Percentiles rank a stretch among this genome's conserved stretches.
These are phyloP conservation scores for Drosophila baimaii DNA, from an alignment of 1,140 invertebrate genomes.

Conservation along the genomic window DNA sequence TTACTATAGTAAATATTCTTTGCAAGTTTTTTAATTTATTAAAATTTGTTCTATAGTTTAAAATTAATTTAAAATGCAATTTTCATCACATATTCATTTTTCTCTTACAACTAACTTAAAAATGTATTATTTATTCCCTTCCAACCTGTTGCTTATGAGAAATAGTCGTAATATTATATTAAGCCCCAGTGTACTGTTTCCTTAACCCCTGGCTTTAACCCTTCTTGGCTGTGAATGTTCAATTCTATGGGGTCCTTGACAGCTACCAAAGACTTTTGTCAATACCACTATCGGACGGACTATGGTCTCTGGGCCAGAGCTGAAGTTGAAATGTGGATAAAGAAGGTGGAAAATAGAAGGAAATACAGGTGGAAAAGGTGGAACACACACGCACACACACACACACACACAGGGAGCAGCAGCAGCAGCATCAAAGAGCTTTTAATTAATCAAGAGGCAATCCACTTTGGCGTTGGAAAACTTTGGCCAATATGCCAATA, in stretches of 20 bases:
- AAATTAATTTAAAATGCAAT: neutral
- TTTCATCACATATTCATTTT: too few species aligned
- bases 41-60: neutral
- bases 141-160: neutral
- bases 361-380: conserved; percentile 1
- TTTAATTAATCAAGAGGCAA: conserved; percentile 80
- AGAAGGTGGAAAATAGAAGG: conserved; percentile 1
- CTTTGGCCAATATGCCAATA: conserved; percentile 68
- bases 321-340: neutral
- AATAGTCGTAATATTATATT: neutral
- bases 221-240: neutral
- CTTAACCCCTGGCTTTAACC: neutral
- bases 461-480: conserved; percentile 71
- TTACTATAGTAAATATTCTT: neutral
- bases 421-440: conserved; percentile 41
- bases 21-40: neutral
- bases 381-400: too few species aligned
- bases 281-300: conserved; percentile 1
- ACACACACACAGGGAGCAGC: conserved; percentile 18
- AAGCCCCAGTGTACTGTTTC: neutral
- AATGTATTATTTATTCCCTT: too few species aligned
- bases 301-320: too few species aligned
- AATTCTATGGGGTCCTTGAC: conserved; percentile 22
- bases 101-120: too few species aligned
- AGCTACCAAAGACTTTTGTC: conserved; percentile 28